Evolutionary conservation across 2,797 vertebrate genomes (phyloP).

Genomic region (Hipposideros larvatus): DNA sequence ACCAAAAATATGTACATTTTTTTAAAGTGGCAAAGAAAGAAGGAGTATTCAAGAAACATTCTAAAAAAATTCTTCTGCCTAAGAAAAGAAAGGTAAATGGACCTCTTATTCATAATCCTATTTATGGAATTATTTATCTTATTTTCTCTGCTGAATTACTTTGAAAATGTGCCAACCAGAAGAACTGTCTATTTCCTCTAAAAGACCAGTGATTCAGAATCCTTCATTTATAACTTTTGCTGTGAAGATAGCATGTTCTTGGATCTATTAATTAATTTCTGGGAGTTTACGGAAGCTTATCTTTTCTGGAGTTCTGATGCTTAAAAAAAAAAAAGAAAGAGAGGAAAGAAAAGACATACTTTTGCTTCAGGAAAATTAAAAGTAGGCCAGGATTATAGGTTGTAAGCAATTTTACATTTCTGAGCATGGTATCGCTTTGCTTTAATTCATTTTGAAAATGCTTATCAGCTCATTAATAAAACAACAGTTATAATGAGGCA

Average conservation of each 20-base stretch:
- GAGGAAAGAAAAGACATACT: background rate
- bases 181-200: slow-evolving; percentile 67
- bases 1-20: background rate
- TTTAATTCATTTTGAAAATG: slow-evolving; percentile 61
- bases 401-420: slow-evolving; percentile 62
- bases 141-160: slow-evolving; percentile 76
- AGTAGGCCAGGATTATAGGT: background rate
- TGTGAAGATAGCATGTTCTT: slow-evolving; percentile 57
- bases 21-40: background rate
- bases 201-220: slow-evolving; percentile 75
- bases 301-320: slow-evolving; percentile 75
- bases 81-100: slow-evolving; percentile 47
- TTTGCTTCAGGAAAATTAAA: slow-evolving; percentile 26
- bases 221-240: slow-evolving; percentile 47
- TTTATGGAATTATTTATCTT: slow-evolving; percentile 72
- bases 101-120: slow-evolving; percentile 39
- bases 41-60: background rate
- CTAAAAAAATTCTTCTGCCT: background rate
- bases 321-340: slow-evolving; percentile 1
- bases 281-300: slow-evolving; percentile 66
- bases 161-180: slow-evolving; percentile 84
- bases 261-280: slow-evolving; percentile 70
- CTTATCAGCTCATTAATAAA: slow-evolving; percentile 54
- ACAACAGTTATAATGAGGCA: slow-evolving; percentile 54
- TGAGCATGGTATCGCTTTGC: slow-evolving; percentile 29